Evolutionary conservation across 2,113 vertebrate genomes (phyloP).

Genomic region (Polypterus senegalus): DNA sequence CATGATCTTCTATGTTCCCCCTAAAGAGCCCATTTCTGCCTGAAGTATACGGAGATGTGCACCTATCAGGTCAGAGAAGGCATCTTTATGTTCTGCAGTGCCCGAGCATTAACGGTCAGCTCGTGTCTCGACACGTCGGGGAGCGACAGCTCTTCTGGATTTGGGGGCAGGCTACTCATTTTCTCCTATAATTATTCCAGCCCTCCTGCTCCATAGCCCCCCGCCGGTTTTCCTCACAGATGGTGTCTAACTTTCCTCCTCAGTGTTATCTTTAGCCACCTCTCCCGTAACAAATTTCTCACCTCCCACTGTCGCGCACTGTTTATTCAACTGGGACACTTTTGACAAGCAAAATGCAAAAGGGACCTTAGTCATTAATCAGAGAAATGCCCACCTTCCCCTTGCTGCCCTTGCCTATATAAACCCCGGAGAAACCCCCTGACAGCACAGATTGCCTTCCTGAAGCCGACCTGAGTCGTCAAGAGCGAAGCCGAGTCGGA

Average conservation of each 20-base stretch:
- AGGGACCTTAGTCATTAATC: constrained; percentile 19
- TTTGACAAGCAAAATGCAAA: constrained; percentile 43
- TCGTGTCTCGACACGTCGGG: too few species aligned
- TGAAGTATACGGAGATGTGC: too few species aligned
- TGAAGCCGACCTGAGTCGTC: not conserved
- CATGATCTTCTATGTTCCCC: too few species aligned
- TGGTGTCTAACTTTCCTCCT: constrained; percentile 62
- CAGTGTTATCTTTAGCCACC: constrained; percentile 55
- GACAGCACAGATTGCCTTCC: not conserved
- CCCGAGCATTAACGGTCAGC: too few species aligned
- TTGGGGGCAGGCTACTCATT: constrained; percentile 27
- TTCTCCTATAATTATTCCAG: constrained; percentile 28
- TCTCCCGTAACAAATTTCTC: constrained; percentile 36
- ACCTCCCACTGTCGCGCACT: constrained; percentile 29
- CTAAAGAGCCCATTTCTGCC: too few species aligned
- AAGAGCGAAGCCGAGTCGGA: not conserved
- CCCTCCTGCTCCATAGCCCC: constrained; percentile 21
- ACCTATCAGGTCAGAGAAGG: too few species aligned
- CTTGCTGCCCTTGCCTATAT: constrained; percentile 14
- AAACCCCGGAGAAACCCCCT: constrained; percentile 10
- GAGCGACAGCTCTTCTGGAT: not conserved
- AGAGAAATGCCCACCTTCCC: constrained; percentile 11
- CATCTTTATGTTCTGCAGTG: too few species aligned
- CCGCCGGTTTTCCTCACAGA: constrained; percentile 55
- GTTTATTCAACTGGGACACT: constrained; percentile 64